A percentile compares a stretch with the other conserved stretches of the same genome.
Evolutionary conservation across 2,113 vertebrate genomes (phyloP).

Genomic region (Pionites leucogaster): DNA sequence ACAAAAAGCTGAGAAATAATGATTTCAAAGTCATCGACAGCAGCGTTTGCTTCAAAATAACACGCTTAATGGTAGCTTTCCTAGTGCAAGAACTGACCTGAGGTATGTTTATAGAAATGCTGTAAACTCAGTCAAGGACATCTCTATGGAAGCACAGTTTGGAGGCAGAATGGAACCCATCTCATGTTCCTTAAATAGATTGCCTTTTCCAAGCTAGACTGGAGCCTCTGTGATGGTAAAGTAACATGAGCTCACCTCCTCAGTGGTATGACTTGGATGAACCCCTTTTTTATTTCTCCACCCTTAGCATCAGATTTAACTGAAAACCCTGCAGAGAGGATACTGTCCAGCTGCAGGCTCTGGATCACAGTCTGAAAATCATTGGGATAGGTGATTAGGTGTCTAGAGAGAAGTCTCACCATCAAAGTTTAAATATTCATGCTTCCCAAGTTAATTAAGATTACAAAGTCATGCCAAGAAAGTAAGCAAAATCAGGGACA

Average conservation of each 20-base stretch:
- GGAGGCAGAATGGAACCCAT: background rate
- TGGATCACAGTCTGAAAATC: background rate
- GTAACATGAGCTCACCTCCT: accelerated
- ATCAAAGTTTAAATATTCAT: background rate
- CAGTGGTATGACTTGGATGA: background rate
- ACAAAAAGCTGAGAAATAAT: background rate
- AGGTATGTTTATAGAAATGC: background rate
- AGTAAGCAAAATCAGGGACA: background rate
- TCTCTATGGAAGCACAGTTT: background rate
- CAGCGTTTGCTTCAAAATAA: background rate
- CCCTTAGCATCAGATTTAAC: background rate
- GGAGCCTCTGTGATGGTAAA: background rate
- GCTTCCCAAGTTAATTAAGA: background rate
- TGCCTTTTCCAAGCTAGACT: background rate
- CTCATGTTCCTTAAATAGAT: background rate
- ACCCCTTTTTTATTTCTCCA: background rate
- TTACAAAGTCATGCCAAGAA: background rate
- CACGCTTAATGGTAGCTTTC: background rate
- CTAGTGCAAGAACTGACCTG: background rate
- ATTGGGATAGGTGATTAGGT: background rate
- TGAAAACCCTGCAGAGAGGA: background rate
- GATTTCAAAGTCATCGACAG: background rate
- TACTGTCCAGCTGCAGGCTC: background rate
- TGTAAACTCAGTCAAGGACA: background rate
- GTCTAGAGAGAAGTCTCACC: background rate